phyloP scores from a whole-genome alignment of 2,797 vertebrate species.

The Spinus pinus region DNA sequence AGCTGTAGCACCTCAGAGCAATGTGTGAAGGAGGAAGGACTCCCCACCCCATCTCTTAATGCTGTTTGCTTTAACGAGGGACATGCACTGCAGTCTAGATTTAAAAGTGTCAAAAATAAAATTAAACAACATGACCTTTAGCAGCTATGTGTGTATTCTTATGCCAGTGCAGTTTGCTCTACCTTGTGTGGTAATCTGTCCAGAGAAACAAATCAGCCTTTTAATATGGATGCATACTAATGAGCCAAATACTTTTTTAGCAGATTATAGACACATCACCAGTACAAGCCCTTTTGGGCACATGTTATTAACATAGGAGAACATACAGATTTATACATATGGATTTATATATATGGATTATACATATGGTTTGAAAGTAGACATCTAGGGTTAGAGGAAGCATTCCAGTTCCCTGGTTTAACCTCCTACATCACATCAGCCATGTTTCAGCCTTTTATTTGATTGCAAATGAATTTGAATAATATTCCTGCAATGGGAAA shows the following conservation, averaged over 20 bases:
- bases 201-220: not conserved
- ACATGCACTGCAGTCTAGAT: accelerated
- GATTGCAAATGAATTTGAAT: not conserved
- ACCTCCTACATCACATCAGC: not conserved
- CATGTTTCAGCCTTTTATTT: not conserved
- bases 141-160: not conserved
- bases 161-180: not conserved
- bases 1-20: not conserved
- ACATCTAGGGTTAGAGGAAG: not conserved
- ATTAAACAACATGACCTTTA: not conserved
- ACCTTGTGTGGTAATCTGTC: not conserved
- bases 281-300: not conserved
- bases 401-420: not conserved
- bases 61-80: not conserved
- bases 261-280: not conserved
- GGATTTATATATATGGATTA: not conserved
- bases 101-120: not conserved
- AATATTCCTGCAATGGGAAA: not conserved
- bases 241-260: not conserved
- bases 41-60: not conserved
- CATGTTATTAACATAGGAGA: not conserved
- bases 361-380: not conserved
- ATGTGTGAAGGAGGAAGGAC: not conserved
- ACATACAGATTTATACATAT: not conserved
- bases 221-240: not conserved